phyloP scores from a whole-genome alignment of 2,797 vertebrate species.

The Takifugu rubripes region DNA sequence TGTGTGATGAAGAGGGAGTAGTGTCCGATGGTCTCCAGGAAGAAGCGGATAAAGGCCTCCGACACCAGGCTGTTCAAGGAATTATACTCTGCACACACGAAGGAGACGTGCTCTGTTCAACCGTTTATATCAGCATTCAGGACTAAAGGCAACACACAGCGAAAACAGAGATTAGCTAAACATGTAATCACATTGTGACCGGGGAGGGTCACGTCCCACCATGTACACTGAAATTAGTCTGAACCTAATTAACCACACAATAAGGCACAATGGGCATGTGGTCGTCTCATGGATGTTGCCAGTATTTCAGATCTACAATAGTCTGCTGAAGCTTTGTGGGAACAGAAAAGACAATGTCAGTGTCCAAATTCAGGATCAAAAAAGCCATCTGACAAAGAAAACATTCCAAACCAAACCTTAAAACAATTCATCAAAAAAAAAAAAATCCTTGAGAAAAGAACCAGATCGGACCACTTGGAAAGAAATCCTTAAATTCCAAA shows the following conservation, averaged over 20 bases:
- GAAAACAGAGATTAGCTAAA: neutral
- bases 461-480: no score
- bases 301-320: constrained; percentile 1
- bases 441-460: no score
- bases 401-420: no score
- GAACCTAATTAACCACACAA: constrained; percentile 26
- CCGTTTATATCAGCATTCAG: neutral
- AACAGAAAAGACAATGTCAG: no score
- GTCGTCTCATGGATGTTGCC: constrained; percentile 15
- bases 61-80: constrained; percentile 94
- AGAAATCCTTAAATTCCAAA: no score
- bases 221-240: constrained; percentile 1
- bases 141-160: no score
- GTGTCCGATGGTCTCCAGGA: constrained; percentile 97
- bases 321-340: no score
- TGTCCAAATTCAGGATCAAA: no score
- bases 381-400: no score
- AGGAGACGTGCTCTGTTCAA: neutral
- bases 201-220: neutral
- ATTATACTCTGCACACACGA: constrained; percentile 85
- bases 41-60: constrained; percentile 97
- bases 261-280: constrained; percentile 24
- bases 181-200: no score
- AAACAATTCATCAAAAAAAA: no score
- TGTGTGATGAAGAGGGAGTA: constrained; percentile 96